These are phyloP conservation scores for Hipposideros armiger DNA, from an alignment of 2,113 vertebrate species.

Conservation along the genomic window DNA sequence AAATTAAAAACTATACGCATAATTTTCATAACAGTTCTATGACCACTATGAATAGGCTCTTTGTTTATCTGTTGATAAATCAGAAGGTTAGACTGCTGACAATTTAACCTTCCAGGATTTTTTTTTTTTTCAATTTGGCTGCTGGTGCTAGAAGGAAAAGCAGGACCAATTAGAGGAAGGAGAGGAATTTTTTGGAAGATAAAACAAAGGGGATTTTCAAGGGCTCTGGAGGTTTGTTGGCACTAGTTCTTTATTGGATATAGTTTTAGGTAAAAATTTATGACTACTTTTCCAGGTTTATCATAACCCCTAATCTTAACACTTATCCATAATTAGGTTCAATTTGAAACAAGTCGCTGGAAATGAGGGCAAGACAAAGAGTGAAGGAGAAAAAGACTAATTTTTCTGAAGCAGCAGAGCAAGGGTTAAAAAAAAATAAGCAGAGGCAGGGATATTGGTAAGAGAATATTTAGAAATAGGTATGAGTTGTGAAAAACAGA, in stretches of 20 bases:
- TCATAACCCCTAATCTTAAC: not conserved
- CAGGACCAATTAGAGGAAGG: constrained; percentile 54
- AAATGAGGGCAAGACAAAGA: not conserved
- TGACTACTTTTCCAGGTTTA: constrained; percentile 39
- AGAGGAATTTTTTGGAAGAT: constrained; percentile 54
- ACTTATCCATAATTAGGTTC: not conserved
- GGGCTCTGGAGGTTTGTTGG: not conserved
- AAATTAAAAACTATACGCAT: constrained; percentile 1
- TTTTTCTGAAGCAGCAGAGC: constrained; percentile 18
- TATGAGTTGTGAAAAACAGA: not conserved
- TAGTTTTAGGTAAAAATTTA: constrained; percentile 60
- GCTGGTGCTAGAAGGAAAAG: constrained; percentile 49
- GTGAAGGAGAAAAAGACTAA: not conserved
- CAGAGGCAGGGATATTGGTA: not conserved
- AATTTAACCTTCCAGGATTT: constrained; percentile 57
- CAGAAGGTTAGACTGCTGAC: constrained; percentile 67
- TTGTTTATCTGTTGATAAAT: constrained; percentile 68
- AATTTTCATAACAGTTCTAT: constrained; percentile 42
- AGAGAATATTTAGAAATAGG: not conserved
- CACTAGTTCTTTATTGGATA: not conserved
- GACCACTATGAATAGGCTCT: constrained; percentile 64
- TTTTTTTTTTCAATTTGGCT: constrained; percentile 52
- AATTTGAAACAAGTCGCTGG: not conserved
- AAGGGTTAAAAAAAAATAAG: not conserved
- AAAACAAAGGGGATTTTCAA: constrained; percentile 62